Conservation (phyloP, 2,113 vertebrate species). For the Erythrocercus mccallii region DNA sequence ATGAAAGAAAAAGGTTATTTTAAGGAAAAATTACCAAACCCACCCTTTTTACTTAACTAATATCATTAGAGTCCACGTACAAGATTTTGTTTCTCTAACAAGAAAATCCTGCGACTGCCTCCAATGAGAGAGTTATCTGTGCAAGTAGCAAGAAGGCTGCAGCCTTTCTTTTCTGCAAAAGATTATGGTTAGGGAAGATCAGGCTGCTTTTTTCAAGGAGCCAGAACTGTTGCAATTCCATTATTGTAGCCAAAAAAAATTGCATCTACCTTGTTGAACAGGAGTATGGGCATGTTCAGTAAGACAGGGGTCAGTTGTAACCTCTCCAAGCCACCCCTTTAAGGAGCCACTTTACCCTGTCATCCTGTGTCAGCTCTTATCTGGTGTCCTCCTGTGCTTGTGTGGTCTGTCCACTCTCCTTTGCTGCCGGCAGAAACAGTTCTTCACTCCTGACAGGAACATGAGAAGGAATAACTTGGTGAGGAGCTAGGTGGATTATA, state of each 20-base stretch:
- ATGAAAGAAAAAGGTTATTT: not conserved
- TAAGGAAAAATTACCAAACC: not conserved
- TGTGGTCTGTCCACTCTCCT: not conserved
- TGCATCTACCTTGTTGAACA: rapidly evolving
- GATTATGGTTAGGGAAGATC: not conserved
- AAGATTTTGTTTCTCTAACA: not conserved
- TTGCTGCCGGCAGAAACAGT: not conserved
- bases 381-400: not conserved
- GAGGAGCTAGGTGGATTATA: not conserved
- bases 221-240: rapidly evolving
- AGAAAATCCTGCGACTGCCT: not conserved
- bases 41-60: not conserved
- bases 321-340: too few species aligned
- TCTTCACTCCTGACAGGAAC: not conserved
- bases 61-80: not conserved
- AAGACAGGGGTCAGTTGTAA: not conserved
- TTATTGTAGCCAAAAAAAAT: not conserved
- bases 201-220: not conserved
- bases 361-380: not conserved
- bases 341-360: not conserved
- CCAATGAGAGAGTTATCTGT: not conserved
- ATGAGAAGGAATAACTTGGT: not conserved
- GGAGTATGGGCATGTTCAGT: not conserved
- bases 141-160: not conserved
- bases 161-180: not conserved